Base-by-base conservation (phyloP, 2,797 vertebrate species). In the Halcyon smyrnensis region DNA sequence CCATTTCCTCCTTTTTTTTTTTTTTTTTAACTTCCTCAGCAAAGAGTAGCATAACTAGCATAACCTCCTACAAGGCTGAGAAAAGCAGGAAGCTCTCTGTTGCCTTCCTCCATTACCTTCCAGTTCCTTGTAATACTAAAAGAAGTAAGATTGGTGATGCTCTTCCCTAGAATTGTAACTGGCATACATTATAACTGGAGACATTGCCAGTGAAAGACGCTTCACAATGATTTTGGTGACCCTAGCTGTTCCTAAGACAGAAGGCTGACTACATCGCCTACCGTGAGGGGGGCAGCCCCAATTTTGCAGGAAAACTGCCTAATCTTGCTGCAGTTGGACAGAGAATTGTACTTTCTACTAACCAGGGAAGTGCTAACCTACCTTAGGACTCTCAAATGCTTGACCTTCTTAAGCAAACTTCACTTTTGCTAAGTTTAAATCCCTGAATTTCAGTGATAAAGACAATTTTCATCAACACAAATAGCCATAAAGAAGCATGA, bases 271-370 rank as follows among this genome's bases (percentile, higher is more conserved):
- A 16, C 1, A 2, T 21, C 18, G 25, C 9, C 2, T 5, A 12
- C 7, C 5, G 11, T 16, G 15, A 15, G 1, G 8, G 6, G 7
- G 6, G 7, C 15, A 57, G 46, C 2, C 23, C 5, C 4, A 27
- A 21, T 34, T 79, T 50, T 73, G 12, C 67, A 79, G 43, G 41
- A 57, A 57, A 82, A 45, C 16, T 56, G 51, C 30, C 18, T 27
- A 13, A 1, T 69, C 3, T 36, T 56, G n/a, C 10, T 37, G 37
- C 17, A 70, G 13, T 19, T 21, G 5, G 15, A 63, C 37, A 82
- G 43, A 59, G 32, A 56, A 36, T 51, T 18, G 12, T 23, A 23
- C 12, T 15, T 53, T 27, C 8, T 39, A 17, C 8, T n/a, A 87
- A 50, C 10, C 4, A 30, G 18, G 25, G 19, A 15, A 30, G 32